Conservation (phyloP, 2,888 invertebrate genomes). For the Merodon equestris region DNA sequence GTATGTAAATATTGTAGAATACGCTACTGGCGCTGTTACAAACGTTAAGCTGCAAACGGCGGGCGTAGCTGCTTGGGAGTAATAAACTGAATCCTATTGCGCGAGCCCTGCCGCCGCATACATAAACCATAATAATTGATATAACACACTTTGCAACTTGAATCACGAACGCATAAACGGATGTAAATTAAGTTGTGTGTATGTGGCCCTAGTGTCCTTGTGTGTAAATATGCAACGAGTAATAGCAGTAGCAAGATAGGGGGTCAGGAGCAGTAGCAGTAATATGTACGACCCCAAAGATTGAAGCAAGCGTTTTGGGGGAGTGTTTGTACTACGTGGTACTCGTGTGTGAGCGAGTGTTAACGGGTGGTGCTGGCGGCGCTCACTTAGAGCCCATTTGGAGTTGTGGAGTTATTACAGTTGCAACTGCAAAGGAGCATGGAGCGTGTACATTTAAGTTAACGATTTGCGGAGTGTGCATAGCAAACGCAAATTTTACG, state of each 20-base stretch:
- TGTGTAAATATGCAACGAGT: slow-evolving; percentile 2
- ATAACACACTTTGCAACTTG: slow-evolving; percentile 59
- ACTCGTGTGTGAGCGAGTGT: not conserved
- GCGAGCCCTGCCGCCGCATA: slow-evolving; percentile 38
- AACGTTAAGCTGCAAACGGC: too few relatives aligned
- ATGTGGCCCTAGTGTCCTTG: slow-evolving; percentile 17
- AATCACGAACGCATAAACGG: slow-evolving; percentile 60
- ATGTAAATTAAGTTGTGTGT: slow-evolving; percentile 60
- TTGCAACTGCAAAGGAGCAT: slow-evolving; percentile 26
- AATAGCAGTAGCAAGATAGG: too few relatives aligned
- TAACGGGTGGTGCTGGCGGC: not conserved
- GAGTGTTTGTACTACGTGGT: slow-evolving; percentile 5
- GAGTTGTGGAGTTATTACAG: slow-evolving; percentile 24
- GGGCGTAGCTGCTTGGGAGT: slow-evolving; percentile 38
- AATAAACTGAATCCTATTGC: slow-evolving; percentile 60
- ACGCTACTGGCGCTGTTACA: too few relatives aligned
- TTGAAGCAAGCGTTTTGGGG: slow-evolving; percentile 26
- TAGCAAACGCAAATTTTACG: slow-evolving; percentile 58
- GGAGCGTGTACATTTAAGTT: slow-evolving; percentile 44
- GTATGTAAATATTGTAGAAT: too few relatives aligned
- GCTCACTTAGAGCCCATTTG: slow-evolving; percentile 25
- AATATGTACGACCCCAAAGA: slow-evolving; percentile 29
- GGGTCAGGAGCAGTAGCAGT: not conserved
- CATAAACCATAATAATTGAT: slow-evolving; percentile 64
- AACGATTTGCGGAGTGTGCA: slow-evolving; percentile 56